Evolutionary conservation across 2,113 vertebrate genomes (phyloP).

Genomic region (Hippocampus guttulatus): DNA sequence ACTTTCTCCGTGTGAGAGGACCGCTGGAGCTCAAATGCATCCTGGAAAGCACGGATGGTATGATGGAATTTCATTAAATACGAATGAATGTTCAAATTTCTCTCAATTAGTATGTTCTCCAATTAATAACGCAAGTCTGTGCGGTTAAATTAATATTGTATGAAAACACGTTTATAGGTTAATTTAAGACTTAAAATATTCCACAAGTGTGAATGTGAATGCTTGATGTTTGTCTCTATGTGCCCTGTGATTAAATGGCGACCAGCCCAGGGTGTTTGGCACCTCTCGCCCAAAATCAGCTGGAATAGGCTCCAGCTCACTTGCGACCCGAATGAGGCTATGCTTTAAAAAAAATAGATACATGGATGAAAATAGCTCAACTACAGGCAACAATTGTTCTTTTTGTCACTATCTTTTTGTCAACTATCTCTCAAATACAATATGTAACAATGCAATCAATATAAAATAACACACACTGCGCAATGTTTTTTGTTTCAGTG

Average conservation of each 20-base stretch:
- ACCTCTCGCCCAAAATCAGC: no score
- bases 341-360: no score
- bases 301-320: no score
- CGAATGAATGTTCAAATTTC: neutral
- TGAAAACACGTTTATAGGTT: no score
- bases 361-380: neutral
- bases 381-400: neutral
- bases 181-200: no score
- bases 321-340: no score
- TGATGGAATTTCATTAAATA: neutral
- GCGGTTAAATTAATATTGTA: no score
- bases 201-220: no score
- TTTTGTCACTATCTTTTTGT: neutral
- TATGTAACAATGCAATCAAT: neutral
- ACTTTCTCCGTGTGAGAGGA: constrained; percentile 51
- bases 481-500: constrained; percentile 62
- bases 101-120: neutral
- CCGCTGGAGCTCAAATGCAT: constrained; percentile 59
- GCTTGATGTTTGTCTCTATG: no score
- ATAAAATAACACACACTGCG: no score
- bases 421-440: neutral
- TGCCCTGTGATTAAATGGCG: no score
- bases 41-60: constrained; percentile 57
- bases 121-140: neutral
- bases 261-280: no score